Evolutionary conservation across 2,113 vertebrate genomes (phyloP).

Genomic region (Lipophrys pholis): DNA sequence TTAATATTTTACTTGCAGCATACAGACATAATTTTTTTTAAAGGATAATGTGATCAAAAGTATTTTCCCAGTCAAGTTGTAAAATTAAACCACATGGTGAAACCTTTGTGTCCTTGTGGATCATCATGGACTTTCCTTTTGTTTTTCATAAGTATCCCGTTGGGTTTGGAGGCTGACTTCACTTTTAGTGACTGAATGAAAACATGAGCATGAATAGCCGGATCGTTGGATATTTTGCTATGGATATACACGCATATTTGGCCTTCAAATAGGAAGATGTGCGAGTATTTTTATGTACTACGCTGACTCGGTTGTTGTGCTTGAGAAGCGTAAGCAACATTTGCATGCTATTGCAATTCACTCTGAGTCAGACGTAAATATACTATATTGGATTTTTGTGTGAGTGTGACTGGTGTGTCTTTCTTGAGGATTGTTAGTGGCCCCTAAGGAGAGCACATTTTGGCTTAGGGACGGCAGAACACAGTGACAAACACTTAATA

Average conservation of each 20-base stretch:
- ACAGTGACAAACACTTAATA: constrained; percentile 29
- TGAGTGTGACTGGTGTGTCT: not conserved
- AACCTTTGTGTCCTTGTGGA: not conserved
- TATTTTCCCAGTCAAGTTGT: too few relatives aligned
- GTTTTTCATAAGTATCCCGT: not conserved
- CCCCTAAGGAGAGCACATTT: not conserved
- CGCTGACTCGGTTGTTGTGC: not conserved
- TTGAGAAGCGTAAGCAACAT: not conserved
- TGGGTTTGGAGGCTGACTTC: not conserved
- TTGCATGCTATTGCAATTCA: not conserved
- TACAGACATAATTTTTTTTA: too few relatives aligned
- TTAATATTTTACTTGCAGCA: too few relatives aligned
- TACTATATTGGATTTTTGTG: not conserved
- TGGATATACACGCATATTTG: not conserved
- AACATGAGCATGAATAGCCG: constrained; percentile 3
- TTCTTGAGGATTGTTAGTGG: not conserved
- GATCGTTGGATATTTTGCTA: not conserved
- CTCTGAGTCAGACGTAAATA: not conserved
- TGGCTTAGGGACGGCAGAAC: not conserved
- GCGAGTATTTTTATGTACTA: not conserved
- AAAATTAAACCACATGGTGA: not conserved
- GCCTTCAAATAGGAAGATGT: not conserved
- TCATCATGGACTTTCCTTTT: not conserved
- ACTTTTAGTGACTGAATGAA: constrained; percentile 10
- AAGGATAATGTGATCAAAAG: constrained; percentile 1